Conservation (phyloP, 2,888 invertebrate species). For the Pimpla rufipes region DNA sequence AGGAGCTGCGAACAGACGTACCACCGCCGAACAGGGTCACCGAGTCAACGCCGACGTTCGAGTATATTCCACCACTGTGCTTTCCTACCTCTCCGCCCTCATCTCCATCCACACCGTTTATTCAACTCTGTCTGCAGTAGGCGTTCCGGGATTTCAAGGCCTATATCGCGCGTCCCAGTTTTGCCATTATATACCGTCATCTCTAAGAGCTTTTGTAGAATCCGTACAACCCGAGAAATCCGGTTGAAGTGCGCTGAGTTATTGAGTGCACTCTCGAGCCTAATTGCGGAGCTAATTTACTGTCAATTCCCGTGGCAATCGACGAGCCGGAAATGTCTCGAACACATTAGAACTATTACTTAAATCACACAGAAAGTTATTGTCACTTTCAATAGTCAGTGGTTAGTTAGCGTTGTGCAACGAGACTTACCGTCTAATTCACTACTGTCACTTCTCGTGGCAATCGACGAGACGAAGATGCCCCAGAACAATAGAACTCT, state of each 20-base stretch:
- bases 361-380: neutral
- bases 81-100: slow-evolving; percentile 13
- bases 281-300: slow-evolving; percentile 46
- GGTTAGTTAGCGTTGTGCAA: too few relatives aligned
- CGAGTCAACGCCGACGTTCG: slow-evolving; percentile 26
- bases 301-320: slow-evolving; percentile 12
- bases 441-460: too few relatives aligned
- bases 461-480: too few relatives aligned
- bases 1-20: slow-evolving; percentile 39
- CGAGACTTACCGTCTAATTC: too few relatives aligned
- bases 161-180: neutral
- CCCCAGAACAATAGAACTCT: too few relatives aligned
- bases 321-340: slow-evolving; percentile 5
- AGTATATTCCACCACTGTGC: slow-evolving; percentile 29
- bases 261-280: slow-evolving; percentile 38
- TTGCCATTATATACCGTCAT: slow-evolving; percentile 34
- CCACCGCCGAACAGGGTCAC: slow-evolving; percentile 49
- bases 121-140: slow-evolving; percentile 29
- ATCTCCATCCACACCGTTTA: slow-evolving; percentile 44
- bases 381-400: neutral
- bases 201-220: slow-evolving; percentile 36
- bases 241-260: slow-evolving; percentile 14
- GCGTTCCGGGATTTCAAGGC: slow-evolving; percentile 35
- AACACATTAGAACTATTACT: neutral
- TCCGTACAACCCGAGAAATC: slow-evolving; percentile 28